Evolutionary conservation across 2,797 vertebrate genomes (phyloP).

Genomic region (Gymnocypris eckloni): DNA sequence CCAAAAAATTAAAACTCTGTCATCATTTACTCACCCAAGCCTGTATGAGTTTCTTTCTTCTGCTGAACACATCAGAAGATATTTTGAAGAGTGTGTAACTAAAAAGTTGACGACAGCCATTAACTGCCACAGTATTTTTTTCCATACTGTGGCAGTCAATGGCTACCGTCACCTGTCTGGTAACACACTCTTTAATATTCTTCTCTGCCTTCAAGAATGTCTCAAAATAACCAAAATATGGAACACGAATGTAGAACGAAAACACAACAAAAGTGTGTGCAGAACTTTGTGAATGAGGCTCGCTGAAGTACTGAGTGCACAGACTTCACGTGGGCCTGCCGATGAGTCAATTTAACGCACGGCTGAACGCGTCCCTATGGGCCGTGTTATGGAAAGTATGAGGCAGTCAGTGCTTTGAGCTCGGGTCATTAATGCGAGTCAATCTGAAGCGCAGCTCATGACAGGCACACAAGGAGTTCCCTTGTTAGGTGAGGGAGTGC

Average conservation of each 20-base stretch:
- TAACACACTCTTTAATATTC: too few relatives aligned
- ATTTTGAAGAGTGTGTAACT: too few relatives aligned
- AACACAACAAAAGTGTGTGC: background rate
- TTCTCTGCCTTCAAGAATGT: too few relatives aligned
- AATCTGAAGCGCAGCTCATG: slow-evolving; percentile 52
- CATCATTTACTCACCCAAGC: too few relatives aligned
- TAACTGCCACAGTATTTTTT: too few relatives aligned
- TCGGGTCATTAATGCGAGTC: slow-evolving; percentile 47
- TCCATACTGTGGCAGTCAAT: too few relatives aligned
- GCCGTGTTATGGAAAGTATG: slow-evolving; percentile 51
- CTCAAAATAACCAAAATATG: background rate
- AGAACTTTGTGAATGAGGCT: slow-evolving; percentile 13
- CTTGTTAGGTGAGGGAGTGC: slow-evolving; percentile 25
- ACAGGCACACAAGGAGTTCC: slow-evolving; percentile 32
- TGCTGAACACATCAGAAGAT: too few relatives aligned
- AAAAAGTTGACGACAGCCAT: too few relatives aligned
- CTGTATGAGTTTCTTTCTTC: too few relatives aligned
- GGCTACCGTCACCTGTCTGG: too few relatives aligned
- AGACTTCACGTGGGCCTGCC: background rate
- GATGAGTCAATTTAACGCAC: slow-evolving; percentile 23
- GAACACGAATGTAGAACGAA: background rate
- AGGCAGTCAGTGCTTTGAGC: slow-evolving; percentile 45
- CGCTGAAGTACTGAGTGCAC: background rate
- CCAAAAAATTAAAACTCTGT: too few relatives aligned
- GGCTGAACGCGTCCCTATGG: slow-evolving; percentile 6